phyloP scores from a whole-genome alignment of 2,888 invertebrate species.

The Phania funesta region DNA sequence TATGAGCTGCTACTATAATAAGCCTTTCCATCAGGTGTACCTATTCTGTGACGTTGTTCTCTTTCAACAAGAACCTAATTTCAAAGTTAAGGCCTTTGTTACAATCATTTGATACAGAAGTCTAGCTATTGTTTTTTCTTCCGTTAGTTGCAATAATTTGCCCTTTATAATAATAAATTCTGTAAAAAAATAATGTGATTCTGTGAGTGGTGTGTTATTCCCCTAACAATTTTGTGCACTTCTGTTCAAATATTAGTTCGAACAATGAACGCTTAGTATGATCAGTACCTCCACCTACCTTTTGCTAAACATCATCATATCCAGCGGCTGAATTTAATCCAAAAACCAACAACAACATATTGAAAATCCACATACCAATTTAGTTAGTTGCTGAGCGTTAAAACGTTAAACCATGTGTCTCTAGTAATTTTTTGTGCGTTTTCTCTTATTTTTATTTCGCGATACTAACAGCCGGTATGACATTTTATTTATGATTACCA shows the following conservation, averaged over 20 bases:
- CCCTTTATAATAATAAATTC: too few species aligned
- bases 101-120: too few species aligned
- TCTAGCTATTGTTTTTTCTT: too few species aligned
- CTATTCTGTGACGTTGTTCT: too few species aligned
- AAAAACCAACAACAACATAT: neutral
- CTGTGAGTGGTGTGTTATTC: neutral
- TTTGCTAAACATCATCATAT: slow-evolving; percentile 44
- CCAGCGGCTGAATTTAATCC: slow-evolving; percentile 20
- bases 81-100: too few species aligned
- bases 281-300: slow-evolving; percentile 54
- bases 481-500: slow-evolving; percentile 80
- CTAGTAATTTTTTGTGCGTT: neutral
- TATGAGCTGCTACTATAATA: too few species aligned
- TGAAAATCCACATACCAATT: neutral
- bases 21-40: too few species aligned
- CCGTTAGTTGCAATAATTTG: too few species aligned
- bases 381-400: slow-evolving; percentile 19
- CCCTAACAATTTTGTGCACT: neutral
- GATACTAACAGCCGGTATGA: slow-evolving; percentile 69
- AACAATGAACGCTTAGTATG: slow-evolving; percentile 47
- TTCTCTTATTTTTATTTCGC: slow-evolving; percentile 6
- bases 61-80: too few species aligned
- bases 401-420: slow-evolving; percentile 22
- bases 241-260: slow-evolving; percentile 4
- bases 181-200: neutral